Base-by-base conservation (phyloP, 2,888 invertebrate species). In the Teleiodes luculella region DNA sequence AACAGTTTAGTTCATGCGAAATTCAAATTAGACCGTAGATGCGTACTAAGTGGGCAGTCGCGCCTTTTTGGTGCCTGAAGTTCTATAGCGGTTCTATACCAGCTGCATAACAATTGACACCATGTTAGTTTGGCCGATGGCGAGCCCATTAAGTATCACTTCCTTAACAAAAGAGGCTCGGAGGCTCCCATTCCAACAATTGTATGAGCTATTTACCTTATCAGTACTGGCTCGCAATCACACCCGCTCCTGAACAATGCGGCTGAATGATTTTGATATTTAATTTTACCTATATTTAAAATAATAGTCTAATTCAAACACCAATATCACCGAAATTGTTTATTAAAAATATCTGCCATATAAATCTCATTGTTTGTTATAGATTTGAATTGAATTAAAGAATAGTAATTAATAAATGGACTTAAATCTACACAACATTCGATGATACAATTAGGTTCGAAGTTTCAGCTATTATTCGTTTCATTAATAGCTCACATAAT, bases 191-290 rank as follows among this genome's bases (percentile, higher is more conserved):
- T 85, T 85, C 81, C 75, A 80, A 83, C 87, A 83, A 89, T 87
- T 87, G 86, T 88, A 88, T 86, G 88, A 88, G 86, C 88, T 87
- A 88, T 89, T 89, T 89, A 83, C 88, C 88, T 88, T 89, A 88
- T 87, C 86, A 80, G 88, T 83, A 76, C 70, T 70, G 68, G 68
- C 72, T 72, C 70, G 76, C 83, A 86, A 88, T 89, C 86, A 86
- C 83, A 85, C 77, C 70, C 77, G 80, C 77, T 79, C 65, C 76
- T 65, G 68, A 74, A 61, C 53, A 61, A 78, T 63, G 30, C 37
- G 58, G 70, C 55, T 37, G 56, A 37, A 62, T 47, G 48, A 65
- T 70, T 65, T 79, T 78, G 76, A 74, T 76, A 71, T 58, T 76
- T 70, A 47, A 50, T 11, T 4, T 24, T 24, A 24, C 6, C 6